Evolutionary conservation across 2,888 invertebrate genomes (phyloP), one percentile per base, ranked within the genome.

Genomic region (Furcula furcula): DNA sequence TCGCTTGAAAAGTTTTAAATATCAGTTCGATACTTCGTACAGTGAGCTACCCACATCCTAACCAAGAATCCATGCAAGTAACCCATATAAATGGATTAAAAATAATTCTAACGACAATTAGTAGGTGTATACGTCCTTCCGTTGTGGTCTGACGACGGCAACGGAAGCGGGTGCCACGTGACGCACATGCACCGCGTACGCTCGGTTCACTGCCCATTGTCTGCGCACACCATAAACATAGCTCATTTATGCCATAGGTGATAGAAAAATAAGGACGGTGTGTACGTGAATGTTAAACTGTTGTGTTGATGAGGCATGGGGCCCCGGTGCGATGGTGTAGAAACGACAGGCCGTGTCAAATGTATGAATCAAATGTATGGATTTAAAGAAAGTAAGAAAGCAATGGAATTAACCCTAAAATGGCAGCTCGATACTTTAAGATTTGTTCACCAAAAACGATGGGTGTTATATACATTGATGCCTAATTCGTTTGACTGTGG

Each of bases 121-220:
- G 53, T 45, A 34, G 47, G 36, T 46, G 62, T 58, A 47, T 56
- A 63, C 70, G n/a, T 74, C 76, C 78, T 79, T 83, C 84, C 81
- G 79, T 45, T 67, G 77, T 48, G 65, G 61, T 57, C 31, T 40
- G 53, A 59, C 61, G 54, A 41, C 74, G 53, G 59, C 61, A 53
- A 41, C 74, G 77, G 78, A 83, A 80, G 65, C 43, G 46, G 60
- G 34, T n/a, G 52, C 70, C 74, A 75, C 75, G 80, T 83, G 81
- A 81, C 70, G 71, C 74, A 76, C 67, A 70, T 72, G 10, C 16
- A 50, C 45, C 52, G 62, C 64, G 59, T 51, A 56, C 59, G 57
- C 59, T 55, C 65, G 58, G 59, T 56, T 63, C 66, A 66, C 65
- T 64, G 65, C 55, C 79, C 70, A 80, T 78, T 78, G 83, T 80